Evolutionary conservation across 2,888 invertebrate genomes (phyloP).

Genomic region (Drosophila demipolita): DNA sequence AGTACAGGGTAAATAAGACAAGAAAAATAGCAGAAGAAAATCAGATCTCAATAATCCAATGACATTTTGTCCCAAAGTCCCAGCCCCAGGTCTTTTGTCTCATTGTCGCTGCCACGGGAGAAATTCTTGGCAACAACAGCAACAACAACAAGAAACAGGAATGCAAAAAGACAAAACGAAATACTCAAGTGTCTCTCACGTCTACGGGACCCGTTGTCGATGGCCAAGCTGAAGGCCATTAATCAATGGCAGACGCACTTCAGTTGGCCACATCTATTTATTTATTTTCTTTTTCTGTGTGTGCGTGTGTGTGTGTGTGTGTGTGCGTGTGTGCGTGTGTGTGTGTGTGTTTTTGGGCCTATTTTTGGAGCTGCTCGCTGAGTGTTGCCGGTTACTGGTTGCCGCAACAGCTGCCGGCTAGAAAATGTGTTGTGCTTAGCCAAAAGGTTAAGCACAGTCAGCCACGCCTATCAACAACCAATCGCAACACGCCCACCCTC

Average conservation of each 20-base stretch:
- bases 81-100: slow-evolving; percentile 44
- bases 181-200: neutral
- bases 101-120: slow-evolving; percentile 46
- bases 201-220: slow-evolving; percentile 36
- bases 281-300: neutral
- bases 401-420: slow-evolving; percentile 24
- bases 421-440: slow-evolving; percentile 25
- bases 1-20: slow-evolving; percentile 21
- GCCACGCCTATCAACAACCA: slow-evolving; percentile 29
- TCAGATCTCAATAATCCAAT: slow-evolving; percentile 28
- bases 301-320: neutral
- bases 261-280: slow-evolving; percentile 25
- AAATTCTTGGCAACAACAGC: slow-evolving; percentile 49
- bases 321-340: neutral
- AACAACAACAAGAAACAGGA: slow-evolving; percentile 1
- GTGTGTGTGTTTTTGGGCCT: slow-evolving; percentile 17
- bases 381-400: neutral
- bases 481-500: neutral
- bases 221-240: slow-evolving; percentile 64
- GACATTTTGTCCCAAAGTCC: slow-evolving; percentile 42
- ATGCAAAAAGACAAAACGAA: slow-evolving; percentile 9
- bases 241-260: slow-evolving; percentile 76
- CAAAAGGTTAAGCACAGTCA: slow-evolving; percentile 50
- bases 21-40: slow-evolving; percentile 9
- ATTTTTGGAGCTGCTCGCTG: slow-evolving; percentile 27